Evolutionary conservation across 2,113 vertebrate species (phyloP).

Genomic region (Tapirus terrestris): DNA sequence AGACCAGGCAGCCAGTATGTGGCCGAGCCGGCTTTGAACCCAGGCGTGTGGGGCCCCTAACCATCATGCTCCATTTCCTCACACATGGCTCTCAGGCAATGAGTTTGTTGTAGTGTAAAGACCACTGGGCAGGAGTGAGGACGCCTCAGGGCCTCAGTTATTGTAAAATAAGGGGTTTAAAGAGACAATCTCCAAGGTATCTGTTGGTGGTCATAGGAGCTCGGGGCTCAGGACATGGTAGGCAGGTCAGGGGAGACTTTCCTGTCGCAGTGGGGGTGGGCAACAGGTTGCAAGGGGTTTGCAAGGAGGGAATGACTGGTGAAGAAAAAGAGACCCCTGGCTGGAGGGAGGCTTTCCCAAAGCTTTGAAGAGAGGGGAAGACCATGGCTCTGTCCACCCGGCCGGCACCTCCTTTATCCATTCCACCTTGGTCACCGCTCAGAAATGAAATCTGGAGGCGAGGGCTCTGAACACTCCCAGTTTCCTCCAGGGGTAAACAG

Average conservation of each 20-base stretch:
- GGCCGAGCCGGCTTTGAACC: background rate
- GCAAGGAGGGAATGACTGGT: background rate
- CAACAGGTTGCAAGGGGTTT: background rate
- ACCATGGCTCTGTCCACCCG: background rate
- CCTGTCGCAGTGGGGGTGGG: background rate
- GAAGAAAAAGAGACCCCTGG: background rate
- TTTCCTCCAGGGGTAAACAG: background rate
- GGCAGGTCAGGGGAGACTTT: background rate
- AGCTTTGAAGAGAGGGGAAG: background rate
- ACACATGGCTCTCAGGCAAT: background rate
- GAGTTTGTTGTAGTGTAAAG: background rate
- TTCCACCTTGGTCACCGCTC: background rate
- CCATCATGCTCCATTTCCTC: rapidly evolving
- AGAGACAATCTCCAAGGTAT: background rate
- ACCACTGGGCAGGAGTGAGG: background rate
- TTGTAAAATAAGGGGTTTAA: background rate
- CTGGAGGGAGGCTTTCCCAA: background rate
- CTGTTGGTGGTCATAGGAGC: background rate
- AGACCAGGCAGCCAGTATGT: background rate
- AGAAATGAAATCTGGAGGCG: background rate
- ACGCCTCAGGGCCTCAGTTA: background rate
- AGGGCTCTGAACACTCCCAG: background rate
- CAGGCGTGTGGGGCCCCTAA: background rate
- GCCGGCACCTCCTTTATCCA: background rate
- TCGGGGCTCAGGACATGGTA: background rate